Percentiles rank a stretch among this genome's conserved stretches.
These are phyloP conservation scores for Lucifuga dentata DNA, from an alignment of 2,113 vertebrate species.

Conservation along the genomic window DNA sequence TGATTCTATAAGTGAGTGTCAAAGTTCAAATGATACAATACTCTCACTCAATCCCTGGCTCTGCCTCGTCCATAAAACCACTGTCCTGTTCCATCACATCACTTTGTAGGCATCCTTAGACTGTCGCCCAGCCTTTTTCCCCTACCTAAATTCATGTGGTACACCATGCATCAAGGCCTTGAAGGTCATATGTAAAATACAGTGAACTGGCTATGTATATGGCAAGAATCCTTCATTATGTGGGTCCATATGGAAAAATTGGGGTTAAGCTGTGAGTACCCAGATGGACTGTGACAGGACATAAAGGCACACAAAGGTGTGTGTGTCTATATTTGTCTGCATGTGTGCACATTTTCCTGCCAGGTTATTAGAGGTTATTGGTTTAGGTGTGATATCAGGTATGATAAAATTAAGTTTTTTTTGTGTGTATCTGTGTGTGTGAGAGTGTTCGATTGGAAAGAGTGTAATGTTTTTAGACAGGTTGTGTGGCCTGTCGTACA, in stretches of 20 bases:
- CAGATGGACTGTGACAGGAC: constrained; percentile 15
- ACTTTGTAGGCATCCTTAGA: constrained; percentile 5
- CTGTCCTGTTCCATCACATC: constrained; percentile 50
- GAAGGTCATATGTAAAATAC: constrained; percentile 11
- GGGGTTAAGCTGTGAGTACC: constrained; percentile 7
- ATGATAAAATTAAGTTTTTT: constrained; percentile 45
- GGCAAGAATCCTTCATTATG: neutral
- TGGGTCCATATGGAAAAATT: neutral
- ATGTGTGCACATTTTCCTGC: constrained; percentile 13
- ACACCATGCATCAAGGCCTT: neutral
- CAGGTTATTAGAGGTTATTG: constrained; percentile 27
- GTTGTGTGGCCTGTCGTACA: constrained; percentile 51
- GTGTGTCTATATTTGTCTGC: too few relatives aligned
- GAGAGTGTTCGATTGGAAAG: constrained; percentile 52
- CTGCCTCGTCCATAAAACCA: constrained; percentile 15
- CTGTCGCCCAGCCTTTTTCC: neutral
- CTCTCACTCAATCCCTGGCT: constrained; percentile 29
- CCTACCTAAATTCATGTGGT: neutral
- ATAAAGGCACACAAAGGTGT: constrained; percentile 12
- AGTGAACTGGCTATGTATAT: neutral
- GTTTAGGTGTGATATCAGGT: constrained; percentile 39
- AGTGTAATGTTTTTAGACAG: constrained; percentile 71
- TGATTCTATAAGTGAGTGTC: constrained; percentile 53
- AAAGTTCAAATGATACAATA: constrained; percentile 63
- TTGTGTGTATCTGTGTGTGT: too few relatives aligned